Evolutionary conservation across 2,888 invertebrate species (phyloP).

Genomic region (Unio delphinus): DNA sequence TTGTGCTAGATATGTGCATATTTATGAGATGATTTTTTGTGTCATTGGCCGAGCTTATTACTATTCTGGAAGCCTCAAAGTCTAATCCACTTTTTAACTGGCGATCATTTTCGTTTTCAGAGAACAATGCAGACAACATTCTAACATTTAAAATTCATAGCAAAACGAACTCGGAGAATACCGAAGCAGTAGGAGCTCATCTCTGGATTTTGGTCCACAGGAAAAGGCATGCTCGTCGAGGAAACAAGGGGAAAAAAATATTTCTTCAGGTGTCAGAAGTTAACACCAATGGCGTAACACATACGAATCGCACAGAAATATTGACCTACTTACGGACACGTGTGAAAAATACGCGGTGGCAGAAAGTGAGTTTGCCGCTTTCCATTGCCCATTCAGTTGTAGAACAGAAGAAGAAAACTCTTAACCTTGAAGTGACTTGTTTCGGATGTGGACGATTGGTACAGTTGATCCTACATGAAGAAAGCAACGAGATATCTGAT

Average conservation of each 20-base stretch:
- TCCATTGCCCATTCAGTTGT: constrained; percentile 19
- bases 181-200: constrained; percentile 24
- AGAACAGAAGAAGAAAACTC: constrained; percentile 8
- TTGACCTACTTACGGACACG: constrained; percentile 21
- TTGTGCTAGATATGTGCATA: too few relatives aligned
- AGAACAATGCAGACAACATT: too few relatives aligned
- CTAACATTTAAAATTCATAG: too few relatives aligned
- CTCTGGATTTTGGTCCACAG: constrained; percentile 22
- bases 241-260: constrained; percentile 32
- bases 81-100: too few relatives aligned
- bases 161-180: background rate
- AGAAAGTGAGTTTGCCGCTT: constrained; percentile 28
- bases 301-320: constrained; percentile 11
- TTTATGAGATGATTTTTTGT: too few relatives aligned
- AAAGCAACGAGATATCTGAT: too few relatives aligned
- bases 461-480: constrained; percentile 5
- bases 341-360: constrained; percentile 26
- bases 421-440: constrained; percentile 30
- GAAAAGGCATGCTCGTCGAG: constrained; percentile 18
- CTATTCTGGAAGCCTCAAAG: too few relatives aligned
- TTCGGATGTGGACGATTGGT: constrained; percentile 32
- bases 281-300: background rate
- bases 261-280: constrained; percentile 14
- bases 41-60: too few relatives aligned
- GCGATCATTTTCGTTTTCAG: too few relatives aligned